Conservation (phyloP, 2,797 vertebrate species). For the Kryptopterus vitreolus region DNA sequence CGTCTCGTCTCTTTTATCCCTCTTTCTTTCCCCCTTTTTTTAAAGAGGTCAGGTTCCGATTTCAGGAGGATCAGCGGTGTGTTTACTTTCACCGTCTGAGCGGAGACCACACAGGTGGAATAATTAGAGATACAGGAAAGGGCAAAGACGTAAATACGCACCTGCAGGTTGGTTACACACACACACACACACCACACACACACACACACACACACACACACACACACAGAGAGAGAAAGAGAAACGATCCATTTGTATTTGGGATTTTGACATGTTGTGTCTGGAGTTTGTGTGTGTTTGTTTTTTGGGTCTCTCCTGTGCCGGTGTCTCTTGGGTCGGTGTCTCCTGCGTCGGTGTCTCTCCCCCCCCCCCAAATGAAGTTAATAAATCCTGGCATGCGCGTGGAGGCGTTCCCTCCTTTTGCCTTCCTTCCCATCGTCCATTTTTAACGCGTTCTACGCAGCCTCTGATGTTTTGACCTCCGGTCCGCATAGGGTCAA, state of each 20-base stretch:
- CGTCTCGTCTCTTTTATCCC: slow-evolving; percentile 33
- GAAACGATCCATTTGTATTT: background rate
- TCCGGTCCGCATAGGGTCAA: background rate
- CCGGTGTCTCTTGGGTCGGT: too few species aligned
- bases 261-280: background rate
- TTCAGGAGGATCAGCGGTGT: slow-evolving; percentile 30
- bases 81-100: slow-evolving; percentile 54
- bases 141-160: slow-evolving; percentile 68
- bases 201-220: too few species aligned
- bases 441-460: background rate
- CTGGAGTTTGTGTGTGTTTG: too few species aligned
- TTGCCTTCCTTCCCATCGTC: too few species aligned
- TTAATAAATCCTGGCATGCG: too few species aligned
- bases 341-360: too few species aligned
- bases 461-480: slow-evolving; percentile 22
- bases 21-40: slow-evolving; percentile 4
- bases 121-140: slow-evolving; percentile 69
- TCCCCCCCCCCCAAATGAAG: too few species aligned
- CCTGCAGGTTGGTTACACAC: too few species aligned
- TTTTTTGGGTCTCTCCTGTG: too few species aligned
- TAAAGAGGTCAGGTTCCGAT: slow-evolving; percentile 26
- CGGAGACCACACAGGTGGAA: slow-evolving; percentile 76
- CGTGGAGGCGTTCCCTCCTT: too few species aligned
- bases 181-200: too few species aligned
- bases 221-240: too few species aligned